Percentiles rank a stretch among this genome's conserved stretches.
Evolutionary conservation across 2,888 invertebrate species (phyloP).

Genomic region (Drosophila percnosoma): DNA sequence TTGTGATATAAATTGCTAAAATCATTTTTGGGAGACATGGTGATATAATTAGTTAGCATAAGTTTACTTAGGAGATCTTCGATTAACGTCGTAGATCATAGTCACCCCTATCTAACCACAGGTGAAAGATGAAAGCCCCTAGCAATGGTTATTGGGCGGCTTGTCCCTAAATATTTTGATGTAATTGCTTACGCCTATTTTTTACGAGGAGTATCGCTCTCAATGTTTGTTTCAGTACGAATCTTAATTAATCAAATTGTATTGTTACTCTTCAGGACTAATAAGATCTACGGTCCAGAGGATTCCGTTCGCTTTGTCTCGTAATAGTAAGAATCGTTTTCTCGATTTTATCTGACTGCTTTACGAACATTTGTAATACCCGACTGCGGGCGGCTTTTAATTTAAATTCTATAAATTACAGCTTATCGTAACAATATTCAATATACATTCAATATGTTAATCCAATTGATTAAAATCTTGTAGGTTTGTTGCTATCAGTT

Average conservation of each 20-base stretch:
- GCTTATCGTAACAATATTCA: background rate
- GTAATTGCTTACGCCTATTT: background rate
- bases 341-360: background rate
- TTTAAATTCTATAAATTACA: background rate
- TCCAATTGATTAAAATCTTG: background rate
- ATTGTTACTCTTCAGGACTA: background rate
- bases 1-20: too few species aligned
- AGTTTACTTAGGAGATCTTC: too few species aligned
- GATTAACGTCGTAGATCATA: too few species aligned
- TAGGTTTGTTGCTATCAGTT: background rate
- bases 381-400: background rate
- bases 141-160: too few species aligned
- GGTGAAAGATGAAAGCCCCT: too few species aligned
- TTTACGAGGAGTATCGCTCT: background rate
- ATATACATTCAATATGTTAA: conserved; percentile 1
- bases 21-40: too few species aligned
- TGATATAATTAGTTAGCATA: too few species aligned
- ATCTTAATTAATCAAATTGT: background rate
- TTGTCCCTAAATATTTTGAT: background rate
- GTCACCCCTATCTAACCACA: too few species aligned
- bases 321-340: background rate
- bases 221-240: background rate
- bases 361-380: background rate
- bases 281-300: background rate
- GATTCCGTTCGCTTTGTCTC: background rate